Evolutionary conservation across 2,888 invertebrate genomes (phyloP).

Genomic region (Orchesellides sinensis): DNA sequence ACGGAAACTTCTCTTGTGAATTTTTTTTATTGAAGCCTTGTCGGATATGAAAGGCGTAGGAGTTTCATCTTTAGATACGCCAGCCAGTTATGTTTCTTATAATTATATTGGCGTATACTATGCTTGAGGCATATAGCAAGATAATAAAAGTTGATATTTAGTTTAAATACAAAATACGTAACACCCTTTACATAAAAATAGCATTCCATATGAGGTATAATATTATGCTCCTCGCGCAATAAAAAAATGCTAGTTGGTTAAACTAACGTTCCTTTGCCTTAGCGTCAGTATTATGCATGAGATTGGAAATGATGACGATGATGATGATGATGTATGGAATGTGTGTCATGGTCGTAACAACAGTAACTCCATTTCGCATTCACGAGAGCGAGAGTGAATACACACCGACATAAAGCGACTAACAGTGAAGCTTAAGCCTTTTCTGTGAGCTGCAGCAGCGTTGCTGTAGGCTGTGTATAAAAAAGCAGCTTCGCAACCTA

Average conservation of each 20-base stretch:
- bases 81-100: too few species aligned
- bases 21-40: too few species aligned
- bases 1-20: too few species aligned
- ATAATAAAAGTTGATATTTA: neutral
- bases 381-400: constrained; percentile 53
- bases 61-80: too few species aligned
- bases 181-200: too few species aligned
- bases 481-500: neutral
- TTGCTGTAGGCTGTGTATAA: neutral
- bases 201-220: constrained; percentile 41
- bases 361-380: constrained; percentile 27
- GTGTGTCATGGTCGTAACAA: constrained; percentile 74
- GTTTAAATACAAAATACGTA: neutral
- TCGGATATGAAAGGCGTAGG: too few species aligned
- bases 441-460: neutral
- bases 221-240: constrained; percentile 32
- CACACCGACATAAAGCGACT: too few species aligned
- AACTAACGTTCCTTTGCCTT: constrained; percentile 35
- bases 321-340: constrained; percentile 70
- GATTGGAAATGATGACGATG: constrained; percentile 49
- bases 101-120: too few species aligned
- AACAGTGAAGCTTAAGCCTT: too few species aligned
- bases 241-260: constrained; percentile 31
- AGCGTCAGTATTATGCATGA: constrained; percentile 39
- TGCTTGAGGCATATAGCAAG: too few species aligned